These are phyloP conservation scores for Drosophila nasuta DNA, from an alignment of 1,140 invertebrate genomes.

Conservation along the genomic window DNA sequence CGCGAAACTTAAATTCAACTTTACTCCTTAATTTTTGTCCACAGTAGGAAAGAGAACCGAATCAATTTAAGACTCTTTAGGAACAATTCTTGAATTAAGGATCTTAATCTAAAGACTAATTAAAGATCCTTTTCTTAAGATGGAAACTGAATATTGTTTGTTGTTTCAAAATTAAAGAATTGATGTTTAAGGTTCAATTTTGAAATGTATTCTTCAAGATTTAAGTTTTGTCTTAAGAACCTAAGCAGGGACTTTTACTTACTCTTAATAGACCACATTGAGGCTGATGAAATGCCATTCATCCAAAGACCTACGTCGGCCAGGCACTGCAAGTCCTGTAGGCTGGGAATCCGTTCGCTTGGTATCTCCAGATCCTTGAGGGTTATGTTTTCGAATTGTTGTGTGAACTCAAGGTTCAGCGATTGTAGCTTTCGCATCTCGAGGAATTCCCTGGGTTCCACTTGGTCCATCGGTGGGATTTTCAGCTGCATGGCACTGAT, in stretches of 20 bases:
- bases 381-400: constrained; percentile 42
- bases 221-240: no score
- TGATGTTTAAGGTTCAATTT: no score
- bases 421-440: constrained; percentile 32
- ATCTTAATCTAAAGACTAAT: no score
- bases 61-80: no score
- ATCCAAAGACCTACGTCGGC: constrained; percentile 42
- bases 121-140: no score
- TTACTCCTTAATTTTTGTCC: no score
- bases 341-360: constrained; percentile 23
- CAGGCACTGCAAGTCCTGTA: constrained; percentile 56
- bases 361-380: constrained; percentile 33
- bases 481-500: background rate
- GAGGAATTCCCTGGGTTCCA: constrained; percentile 41
- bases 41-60: no score
- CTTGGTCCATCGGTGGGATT: background rate
- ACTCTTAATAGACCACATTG: constrained; percentile 57
- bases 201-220: no score
- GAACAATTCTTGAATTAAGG: no score
- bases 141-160: no score
- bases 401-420: constrained; percentile 40
- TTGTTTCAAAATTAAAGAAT: no score
- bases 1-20: no score
- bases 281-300: constrained; percentile 12
- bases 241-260: constrained; percentile 9